Evolutionary conservation across 2,888 invertebrate genomes (phyloP).

Genomic region (Petrolisthes cinctipes): DNA sequence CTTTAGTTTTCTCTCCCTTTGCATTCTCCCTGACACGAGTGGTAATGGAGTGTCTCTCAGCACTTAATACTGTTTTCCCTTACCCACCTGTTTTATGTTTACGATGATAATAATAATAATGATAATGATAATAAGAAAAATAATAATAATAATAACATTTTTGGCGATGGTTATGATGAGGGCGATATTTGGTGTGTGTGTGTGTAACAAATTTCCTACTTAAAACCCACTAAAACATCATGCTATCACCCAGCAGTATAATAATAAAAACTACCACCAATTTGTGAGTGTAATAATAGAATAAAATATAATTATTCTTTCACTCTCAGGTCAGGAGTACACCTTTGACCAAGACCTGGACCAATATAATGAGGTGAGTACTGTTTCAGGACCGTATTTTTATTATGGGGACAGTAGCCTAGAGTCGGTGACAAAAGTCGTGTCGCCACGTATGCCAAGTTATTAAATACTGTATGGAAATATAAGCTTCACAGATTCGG

Average conservation of each 20-base stretch:
- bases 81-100: not conserved
- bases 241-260: no score
- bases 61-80: not conserved
- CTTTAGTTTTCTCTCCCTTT: not conserved
- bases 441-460: not conserved
- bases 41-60: not conserved
- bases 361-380: constrained; percentile 67
- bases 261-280: not conserved
- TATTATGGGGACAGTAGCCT: not conserved
- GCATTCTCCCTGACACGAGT: not conserved
- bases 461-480: not conserved
- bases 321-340: constrained; percentile 50
- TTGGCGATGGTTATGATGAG: not conserved
- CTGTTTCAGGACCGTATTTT: not conserved
- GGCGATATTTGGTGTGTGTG: no score
- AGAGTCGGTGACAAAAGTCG: not conserved
- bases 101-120: not conserved
- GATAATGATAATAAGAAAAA: no score
- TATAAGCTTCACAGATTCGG: no score
- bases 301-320: not conserved
- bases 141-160: no score
- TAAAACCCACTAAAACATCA: no score
- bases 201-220: no score
- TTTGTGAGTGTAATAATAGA: not conserved
- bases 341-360: constrained; percentile 66